Evolutionary conservation across 2,113 vertebrate species (phyloP), one percentile per base, ranked within the genome.

Genomic region (Lamprologus tigripictilis): DNA sequence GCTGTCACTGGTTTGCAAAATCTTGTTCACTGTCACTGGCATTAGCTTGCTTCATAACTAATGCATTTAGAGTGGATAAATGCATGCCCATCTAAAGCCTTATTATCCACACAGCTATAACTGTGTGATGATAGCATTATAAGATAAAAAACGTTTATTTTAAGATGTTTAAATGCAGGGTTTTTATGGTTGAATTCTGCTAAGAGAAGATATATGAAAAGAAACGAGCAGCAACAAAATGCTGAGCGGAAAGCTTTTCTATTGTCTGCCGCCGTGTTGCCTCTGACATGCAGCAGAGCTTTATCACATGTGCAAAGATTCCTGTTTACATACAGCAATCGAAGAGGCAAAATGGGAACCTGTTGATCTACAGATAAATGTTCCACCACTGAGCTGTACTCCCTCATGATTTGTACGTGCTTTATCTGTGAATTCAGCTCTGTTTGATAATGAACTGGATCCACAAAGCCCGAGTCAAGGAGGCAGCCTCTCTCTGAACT

Each of bases 371-470:
- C 42, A 78, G 71, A 78, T 51, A 78, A 78, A 78, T 51, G 45
- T n/a, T 13, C 26, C 23, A 31, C 73, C 10, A 14, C 95, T 96
- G 95, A 97, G 95, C 94, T 81, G 16, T 9, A 53, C 82, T 31
- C 35, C 66, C n/a, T 68, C 33, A 61, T 31, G 7, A 13, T 8
- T 5, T 23, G 9, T 14, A 33, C 3, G 17, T 13, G 28, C 35
- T 40, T 21, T 31, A 51, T 83, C 17, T 37, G 4, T 40, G 4
- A 19, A 40, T 35, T 76, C 8, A 28, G 37, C 35, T 35, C 23
- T 40, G 79, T 63, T 47, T 84, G 19, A 84, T 51, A 19, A 57
- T 81, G n/a, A 58, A 51, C 45, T 42, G 8, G 45, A 68, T 80
- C 21, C 55, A 78, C 66, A 33, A 31, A 66, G 28, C 42, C 37